Percentiles rank a stretch among this genome's conserved stretches.
phyloP scores from a whole-genome alignment of 2,888 invertebrate species.

The Chloroclystis v-ata region DNA sequence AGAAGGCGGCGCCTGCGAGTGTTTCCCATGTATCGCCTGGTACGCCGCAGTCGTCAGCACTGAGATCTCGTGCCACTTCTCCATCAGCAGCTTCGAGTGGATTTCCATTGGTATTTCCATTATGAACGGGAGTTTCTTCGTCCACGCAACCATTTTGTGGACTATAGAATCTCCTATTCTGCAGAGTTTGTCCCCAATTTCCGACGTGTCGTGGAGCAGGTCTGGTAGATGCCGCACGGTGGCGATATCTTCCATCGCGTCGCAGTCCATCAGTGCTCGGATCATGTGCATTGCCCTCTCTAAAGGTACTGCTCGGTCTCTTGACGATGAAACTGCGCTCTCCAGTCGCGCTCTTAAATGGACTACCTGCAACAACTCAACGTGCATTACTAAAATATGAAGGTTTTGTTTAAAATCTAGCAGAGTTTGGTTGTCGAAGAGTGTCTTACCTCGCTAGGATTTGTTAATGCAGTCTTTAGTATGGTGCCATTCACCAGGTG shows the following conservation, averaged over 20 bases:
- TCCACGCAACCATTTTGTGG: slow-evolving; percentile 99
- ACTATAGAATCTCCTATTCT: slow-evolving; percentile 99
- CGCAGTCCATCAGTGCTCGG: slow-evolving; percentile 95
- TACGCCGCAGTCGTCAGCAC: slow-evolving; percentile 96
- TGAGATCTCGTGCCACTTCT: slow-evolving; percentile 98
- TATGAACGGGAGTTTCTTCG: slow-evolving; percentile 98
- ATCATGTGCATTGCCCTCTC: slow-evolving; percentile 93
- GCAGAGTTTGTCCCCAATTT: slow-evolving; percentile 94
- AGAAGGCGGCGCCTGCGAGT: slow-evolving; percentile 65
- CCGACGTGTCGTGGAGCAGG: slow-evolving; percentile 92
- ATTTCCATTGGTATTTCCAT: slow-evolving; percentile 96
- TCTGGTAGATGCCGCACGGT: slow-evolving; percentile 94
- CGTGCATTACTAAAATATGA: slow-evolving; percentile 18
- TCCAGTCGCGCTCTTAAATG: slow-evolving; percentile 92
- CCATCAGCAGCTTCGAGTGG: slow-evolving; percentile 95
- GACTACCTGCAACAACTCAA: slow-evolving; percentile 74
- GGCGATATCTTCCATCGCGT: slow-evolving; percentile 97
- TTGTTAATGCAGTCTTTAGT: slow-evolving; percentile 95
- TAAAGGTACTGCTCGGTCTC: slow-evolving; percentile 88
- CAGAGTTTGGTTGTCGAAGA: slow-evolving; percentile 6
- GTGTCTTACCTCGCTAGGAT: slow-evolving; percentile 87
- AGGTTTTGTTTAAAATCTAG: not conserved
- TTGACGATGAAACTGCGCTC: slow-evolving; percentile 90
- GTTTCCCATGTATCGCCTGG: slow-evolving; percentile 90
- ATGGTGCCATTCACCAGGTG: slow-evolving; percentile 94